Conservation (phyloP, 2,888 invertebrate species). For the Strigamia crassipes region DNA sequence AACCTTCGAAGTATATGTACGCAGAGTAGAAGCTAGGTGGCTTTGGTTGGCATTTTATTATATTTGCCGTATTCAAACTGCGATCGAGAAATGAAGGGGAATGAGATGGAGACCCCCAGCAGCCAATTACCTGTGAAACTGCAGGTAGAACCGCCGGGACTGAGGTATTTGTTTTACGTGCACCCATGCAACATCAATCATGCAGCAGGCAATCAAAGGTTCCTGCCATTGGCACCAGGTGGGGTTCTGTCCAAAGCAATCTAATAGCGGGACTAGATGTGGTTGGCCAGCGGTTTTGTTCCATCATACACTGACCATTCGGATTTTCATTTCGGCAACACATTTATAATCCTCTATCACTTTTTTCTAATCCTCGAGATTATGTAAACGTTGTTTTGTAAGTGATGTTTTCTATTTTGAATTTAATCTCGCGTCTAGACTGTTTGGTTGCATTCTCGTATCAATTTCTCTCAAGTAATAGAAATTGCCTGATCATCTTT, state of each 20-base stretch:
- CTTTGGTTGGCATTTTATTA: constrained; percentile 23
- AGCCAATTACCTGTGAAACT: constrained; percentile 43
- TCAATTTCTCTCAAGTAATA: not conserved
- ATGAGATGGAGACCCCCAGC: constrained; percentile 30
- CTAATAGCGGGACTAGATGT: constrained; percentile 2
- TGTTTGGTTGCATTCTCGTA: not conserved
- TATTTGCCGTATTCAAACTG: constrained; percentile 32
- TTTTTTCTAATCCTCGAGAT: not conserved
- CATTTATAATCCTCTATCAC: not conserved
- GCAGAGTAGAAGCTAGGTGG: not conserved
- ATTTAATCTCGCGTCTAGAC: not conserved
- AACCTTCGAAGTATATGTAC: not conserved
- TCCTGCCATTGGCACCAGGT: constrained; percentile 37
- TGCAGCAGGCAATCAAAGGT: constrained; percentile 36
- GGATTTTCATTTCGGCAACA: not conserved
- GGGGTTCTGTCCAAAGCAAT: constrained; percentile 24
- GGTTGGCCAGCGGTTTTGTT: constrained; percentile 22
- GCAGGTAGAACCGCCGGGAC: constrained; percentile 29
- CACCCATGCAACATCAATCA: constrained; percentile 43
- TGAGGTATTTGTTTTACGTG: constrained; percentile 43
- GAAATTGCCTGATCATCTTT: not conserved
- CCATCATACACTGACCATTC: constrained; percentile 13
- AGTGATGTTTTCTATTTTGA: not conserved
- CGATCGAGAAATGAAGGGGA: constrained; percentile 16
- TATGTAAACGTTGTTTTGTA: not conserved